These are phyloP conservation scores for Amiota minor DNA, from an alignment of 2,888 invertebrate genomes.

Conservation along the genomic window DNA sequence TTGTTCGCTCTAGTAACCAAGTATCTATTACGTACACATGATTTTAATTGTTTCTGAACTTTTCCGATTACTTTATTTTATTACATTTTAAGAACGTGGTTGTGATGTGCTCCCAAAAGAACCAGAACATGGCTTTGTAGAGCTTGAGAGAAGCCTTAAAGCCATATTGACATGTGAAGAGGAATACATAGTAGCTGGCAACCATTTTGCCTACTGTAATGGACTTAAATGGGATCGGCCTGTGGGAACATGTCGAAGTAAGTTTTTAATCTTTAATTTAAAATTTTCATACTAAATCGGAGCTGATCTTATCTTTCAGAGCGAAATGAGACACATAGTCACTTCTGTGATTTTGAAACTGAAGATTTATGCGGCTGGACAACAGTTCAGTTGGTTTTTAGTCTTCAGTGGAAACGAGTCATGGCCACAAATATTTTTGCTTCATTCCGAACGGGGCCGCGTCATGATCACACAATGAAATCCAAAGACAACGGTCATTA, in stretches of 20 bases:
- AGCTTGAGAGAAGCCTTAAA: slow-evolving; percentile 75
- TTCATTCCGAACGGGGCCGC: slow-evolving; percentile 78
- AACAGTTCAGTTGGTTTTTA: slow-evolving; percentile 76
- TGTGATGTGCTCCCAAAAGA: slow-evolving; percentile 73
- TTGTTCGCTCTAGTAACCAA: no score
- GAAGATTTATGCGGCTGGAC: slow-evolving; percentile 85
- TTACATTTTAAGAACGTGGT: slow-evolving; percentile 75
- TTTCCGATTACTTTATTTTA: background rate
- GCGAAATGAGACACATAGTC: slow-evolving; percentile 39
- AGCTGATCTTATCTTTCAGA: background rate
- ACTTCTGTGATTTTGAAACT: slow-evolving; percentile 71
- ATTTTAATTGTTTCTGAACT: no score
- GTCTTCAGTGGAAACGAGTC: slow-evolving; percentile 83
- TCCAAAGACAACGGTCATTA: slow-evolving; percentile 79
- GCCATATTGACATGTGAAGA: slow-evolving; percentile 80
- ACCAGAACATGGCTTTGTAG: slow-evolving; percentile 76
- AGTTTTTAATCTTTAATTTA: slow-evolving; percentile 25
- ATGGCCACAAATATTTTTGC: slow-evolving; percentile 73
- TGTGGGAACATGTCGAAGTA: slow-evolving; percentile 77
- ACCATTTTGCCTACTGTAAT: slow-evolving; percentile 80
- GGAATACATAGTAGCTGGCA: slow-evolving; percentile 78
- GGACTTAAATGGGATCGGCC: slow-evolving; percentile 82
- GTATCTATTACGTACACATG: no score
- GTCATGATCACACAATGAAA: slow-evolving; percentile 83
- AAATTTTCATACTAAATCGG: background rate